Evolutionary conservation across 2,113 vertebrate species (phyloP).

Genomic region (Falcunculus frontatus): DNA sequence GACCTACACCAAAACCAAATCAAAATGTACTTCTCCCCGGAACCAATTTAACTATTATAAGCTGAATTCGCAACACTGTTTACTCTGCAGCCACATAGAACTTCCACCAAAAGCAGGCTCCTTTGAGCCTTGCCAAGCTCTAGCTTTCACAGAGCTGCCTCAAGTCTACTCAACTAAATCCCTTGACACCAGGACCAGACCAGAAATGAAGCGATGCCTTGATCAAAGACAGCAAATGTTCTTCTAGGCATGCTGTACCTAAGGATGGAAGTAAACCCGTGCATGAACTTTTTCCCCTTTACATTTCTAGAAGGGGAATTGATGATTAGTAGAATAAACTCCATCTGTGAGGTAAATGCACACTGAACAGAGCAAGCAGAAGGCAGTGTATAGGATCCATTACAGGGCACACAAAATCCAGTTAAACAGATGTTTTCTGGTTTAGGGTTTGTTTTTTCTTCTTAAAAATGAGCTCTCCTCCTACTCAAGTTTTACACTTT

Average conservation of each 20-base stretch:
- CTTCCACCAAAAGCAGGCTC: not conserved
- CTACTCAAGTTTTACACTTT: not conserved
- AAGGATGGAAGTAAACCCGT: not conserved
- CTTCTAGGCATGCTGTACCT: not conserved
- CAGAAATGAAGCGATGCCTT: not conserved
- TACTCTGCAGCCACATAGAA: not conserved
- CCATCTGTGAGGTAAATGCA: not conserved
- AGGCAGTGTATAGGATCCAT: not conserved
- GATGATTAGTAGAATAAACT: not conserved
- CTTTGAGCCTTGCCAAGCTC: not conserved
- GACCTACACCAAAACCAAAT: not conserved
- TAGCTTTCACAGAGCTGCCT: not conserved
- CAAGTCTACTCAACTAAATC: not conserved
- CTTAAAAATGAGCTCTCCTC: not conserved
- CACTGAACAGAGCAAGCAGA: not conserved
- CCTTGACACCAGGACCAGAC: rapidly evolving
- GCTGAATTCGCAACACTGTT: not conserved
- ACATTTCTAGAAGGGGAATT: not conserved
- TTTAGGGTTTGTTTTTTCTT: not conserved
- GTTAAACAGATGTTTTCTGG: not conserved
- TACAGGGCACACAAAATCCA: not conserved
- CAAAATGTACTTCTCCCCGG: not conserved
- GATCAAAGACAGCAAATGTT: not conserved
- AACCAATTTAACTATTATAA: not conserved
- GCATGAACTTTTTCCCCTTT: not conserved